Percentiles rank a stretch among this genome's conserved stretches.
Conservation (phyloP, 2,113 vertebrate species). For the Phalacrocorax pelagicus region DNA sequence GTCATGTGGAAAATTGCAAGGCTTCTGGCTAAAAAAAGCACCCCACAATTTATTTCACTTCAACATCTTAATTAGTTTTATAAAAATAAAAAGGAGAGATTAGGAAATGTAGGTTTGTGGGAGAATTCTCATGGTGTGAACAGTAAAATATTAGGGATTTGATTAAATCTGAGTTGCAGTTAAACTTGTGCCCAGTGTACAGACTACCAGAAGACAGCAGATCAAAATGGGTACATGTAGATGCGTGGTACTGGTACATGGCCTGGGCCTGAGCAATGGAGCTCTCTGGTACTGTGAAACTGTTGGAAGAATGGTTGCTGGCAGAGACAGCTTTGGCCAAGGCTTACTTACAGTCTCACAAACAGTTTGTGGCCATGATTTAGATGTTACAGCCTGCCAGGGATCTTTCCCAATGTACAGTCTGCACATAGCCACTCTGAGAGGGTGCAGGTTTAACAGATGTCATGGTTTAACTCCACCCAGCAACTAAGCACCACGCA, state of each 20-base stretch:
- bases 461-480: no score
- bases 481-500: no score
- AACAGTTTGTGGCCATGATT: background rate
- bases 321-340: background rate
- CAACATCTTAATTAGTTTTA: conserved; percentile 41
- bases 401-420: background rate
- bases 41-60: conserved; percentile 5
- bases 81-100: conserved; percentile 2
- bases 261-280: background rate
- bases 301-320: background rate
- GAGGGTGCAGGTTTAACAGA: background rate
- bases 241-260: rapidly evolving
- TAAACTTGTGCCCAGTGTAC: background rate
- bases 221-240: background rate
- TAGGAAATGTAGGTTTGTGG: background rate
- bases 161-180: background rate
- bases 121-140: background rate
- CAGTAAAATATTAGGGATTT: background rate
- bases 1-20: background rate
- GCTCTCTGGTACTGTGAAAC: background rate
- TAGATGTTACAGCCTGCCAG: background rate
- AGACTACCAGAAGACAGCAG: background rate
- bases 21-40: background rate
- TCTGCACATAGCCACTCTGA: background rate
- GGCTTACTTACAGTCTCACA: background rate